Percentiles rank a stretch among this genome's conserved stretches.
phyloP scores from a whole-genome alignment of 2,888 invertebrate species.

The Spatulosminthurus flaviceps region DNA sequence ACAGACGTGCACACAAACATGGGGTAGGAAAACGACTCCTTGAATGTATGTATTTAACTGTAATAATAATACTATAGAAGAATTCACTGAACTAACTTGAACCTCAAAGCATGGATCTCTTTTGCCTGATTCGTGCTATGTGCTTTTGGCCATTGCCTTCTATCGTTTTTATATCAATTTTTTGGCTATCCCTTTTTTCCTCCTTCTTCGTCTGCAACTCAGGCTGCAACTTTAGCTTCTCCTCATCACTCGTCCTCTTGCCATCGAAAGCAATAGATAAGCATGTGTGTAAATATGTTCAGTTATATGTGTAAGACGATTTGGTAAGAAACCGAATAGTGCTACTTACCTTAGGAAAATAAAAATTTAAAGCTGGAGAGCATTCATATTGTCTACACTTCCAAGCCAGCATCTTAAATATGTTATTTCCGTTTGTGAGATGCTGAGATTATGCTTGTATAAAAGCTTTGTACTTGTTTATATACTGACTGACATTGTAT shows the following conservation, averaged over 20 bases:
- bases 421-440: neutral
- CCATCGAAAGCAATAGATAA: neutral
- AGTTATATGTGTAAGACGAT: neutral
- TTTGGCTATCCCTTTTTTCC: slow-evolving; percentile 45
- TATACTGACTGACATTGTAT: too few relatives aligned
- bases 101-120: slow-evolving; percentile 34
- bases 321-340: slow-evolving; percentile 14
- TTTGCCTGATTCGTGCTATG: slow-evolving; percentile 43
- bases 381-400: slow-evolving; percentile 29
- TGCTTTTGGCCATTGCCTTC: slow-evolving; percentile 51
- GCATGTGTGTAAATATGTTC: too few relatives aligned
- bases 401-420: neutral
- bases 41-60: slow-evolving; percentile 6
- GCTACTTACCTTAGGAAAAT: slow-evolving; percentile 19
- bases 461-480: neutral
- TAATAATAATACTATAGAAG: slow-evolving; percentile 18
- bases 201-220: slow-evolving; percentile 21
- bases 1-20: slow-evolving; percentile 20
- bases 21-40: slow-evolving; percentile 20
- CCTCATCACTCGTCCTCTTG: neutral
- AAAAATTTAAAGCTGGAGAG: slow-evolving; percentile 30
- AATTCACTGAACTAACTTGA: slow-evolving; percentile 32
- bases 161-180: slow-evolving; percentile 48
- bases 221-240: slow-evolving; percentile 11
- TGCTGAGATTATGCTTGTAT: slow-evolving; percentile 4